A percentile compares a stretch with the other conserved stretches of the same genome.
These are phyloP conservation scores for Heliconius hortense DNA, from an alignment of 2,888 invertebrate genomes.

Conservation along the genomic window DNA sequence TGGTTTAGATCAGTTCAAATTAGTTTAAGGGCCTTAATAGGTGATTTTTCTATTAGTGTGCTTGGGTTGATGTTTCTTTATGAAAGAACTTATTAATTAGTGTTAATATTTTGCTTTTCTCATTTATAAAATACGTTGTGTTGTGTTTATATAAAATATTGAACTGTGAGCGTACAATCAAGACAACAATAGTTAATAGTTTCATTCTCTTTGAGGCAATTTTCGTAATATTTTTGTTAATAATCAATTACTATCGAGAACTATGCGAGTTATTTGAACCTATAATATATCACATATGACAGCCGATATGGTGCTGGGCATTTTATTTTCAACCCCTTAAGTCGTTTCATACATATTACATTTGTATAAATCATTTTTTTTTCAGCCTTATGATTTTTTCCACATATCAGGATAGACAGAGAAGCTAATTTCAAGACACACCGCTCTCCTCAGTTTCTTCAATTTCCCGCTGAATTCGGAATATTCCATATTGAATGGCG, in stretches of 20 bases:
- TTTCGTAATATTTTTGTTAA: not conserved
- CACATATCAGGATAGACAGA: not conserved
- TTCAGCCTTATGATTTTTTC: no score
- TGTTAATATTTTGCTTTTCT: no score
- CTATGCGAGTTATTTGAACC: not conserved
- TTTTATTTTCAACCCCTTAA: not conserved
- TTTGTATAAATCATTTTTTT: not conserved
- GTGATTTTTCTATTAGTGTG: not conserved
- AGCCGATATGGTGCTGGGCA: not conserved
- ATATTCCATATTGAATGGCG: not conserved
- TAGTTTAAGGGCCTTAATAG: not conserved
- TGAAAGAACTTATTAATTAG: no score
- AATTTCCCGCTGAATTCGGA: not conserved
- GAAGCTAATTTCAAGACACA: not conserved
- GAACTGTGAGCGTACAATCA: not conserved
- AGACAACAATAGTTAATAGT: not conserved
- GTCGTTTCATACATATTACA: not conserved
- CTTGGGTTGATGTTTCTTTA: not conserved
- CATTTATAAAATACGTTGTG: no score
- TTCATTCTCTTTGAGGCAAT: not conserved
- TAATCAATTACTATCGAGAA: not conserved
- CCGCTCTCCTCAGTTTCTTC: not conserved
- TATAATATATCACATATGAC: not conserved
- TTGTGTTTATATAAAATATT: not conserved
- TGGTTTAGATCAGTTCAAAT: not conserved